Evolutionary conservation across 1,140 invertebrate species (phyloP).

Genomic region (Homalodisca vitripennis): DNA sequence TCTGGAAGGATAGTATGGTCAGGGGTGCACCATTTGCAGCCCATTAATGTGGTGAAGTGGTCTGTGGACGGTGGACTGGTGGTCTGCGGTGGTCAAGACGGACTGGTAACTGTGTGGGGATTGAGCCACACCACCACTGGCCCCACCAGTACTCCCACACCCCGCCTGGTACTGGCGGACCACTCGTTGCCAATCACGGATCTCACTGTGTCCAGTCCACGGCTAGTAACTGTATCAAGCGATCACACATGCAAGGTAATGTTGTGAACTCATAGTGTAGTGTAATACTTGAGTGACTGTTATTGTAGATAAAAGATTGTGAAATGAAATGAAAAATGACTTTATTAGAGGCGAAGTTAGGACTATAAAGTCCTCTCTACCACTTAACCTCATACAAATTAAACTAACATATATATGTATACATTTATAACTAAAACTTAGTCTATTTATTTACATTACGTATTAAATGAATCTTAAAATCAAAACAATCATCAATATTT

Average conservation of each 20-base stretch:
- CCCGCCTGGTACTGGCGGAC: slow-evolving; percentile 66
- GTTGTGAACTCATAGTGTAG: too few species aligned
- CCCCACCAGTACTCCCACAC: slow-evolving; percentile 53
- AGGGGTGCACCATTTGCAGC: slow-evolving; percentile 75
- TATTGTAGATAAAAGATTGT: too few species aligned
- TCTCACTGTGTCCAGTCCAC: slow-evolving; percentile 53
- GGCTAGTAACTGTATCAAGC: slow-evolving; percentile 71
- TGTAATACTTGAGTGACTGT: too few species aligned
- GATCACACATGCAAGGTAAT: slow-evolving; percentile 74
- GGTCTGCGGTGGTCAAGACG: slow-evolving; percentile 77
- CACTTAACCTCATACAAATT: too few species aligned
- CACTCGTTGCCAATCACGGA: slow-evolving; percentile 65
- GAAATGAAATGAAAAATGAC: too few species aligned
- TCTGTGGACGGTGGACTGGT: slow-evolving; percentile 70
- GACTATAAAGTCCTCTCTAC: too few species aligned
- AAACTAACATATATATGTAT: too few species aligned
- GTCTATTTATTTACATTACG: too few species aligned
- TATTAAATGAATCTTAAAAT: too few species aligned
- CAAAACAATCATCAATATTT: too few species aligned
- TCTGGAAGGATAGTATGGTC: slow-evolving; percentile 72
- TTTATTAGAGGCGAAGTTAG: too few species aligned
- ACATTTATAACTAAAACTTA: too few species aligned
- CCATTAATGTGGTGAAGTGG: slow-evolving; percentile 70
- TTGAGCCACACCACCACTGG: slow-evolving; percentile 33
- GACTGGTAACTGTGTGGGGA: slow-evolving; percentile 75